Conservation (phyloP, 2,888 invertebrate species). For the Idaea biselata region DNA sequence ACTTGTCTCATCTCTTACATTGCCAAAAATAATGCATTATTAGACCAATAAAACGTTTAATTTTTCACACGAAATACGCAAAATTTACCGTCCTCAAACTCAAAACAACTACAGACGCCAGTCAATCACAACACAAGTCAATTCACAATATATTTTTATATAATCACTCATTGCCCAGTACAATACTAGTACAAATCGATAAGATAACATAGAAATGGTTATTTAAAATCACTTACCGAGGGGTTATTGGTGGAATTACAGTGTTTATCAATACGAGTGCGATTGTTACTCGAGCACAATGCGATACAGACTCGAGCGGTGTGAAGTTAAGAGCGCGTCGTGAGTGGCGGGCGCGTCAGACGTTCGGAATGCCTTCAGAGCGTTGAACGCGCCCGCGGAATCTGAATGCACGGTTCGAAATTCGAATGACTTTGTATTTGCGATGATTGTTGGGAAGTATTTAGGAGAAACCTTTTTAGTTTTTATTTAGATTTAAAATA, state of each 20-base stretch:
- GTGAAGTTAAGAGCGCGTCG: conserved; percentile 64
- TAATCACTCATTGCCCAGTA: background rate
- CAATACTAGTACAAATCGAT: background rate
- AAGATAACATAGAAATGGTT: background rate
- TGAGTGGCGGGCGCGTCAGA: conserved; percentile 46
- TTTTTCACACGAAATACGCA: background rate
- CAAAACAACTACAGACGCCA: conserved; percentile 50
- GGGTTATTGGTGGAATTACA: background rate
- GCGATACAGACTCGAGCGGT: conserved; percentile 37
- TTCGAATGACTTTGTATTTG: conserved; percentile 33
- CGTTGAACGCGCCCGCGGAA: conserved; percentile 60
- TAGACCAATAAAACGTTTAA: background rate
- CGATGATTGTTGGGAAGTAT: conserved; percentile 10
- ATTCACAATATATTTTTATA: background rate
- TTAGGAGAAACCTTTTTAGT: conserved; percentile 7
- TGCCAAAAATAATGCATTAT: background rate
- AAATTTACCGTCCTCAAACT: background rate
- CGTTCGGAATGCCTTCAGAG: conserved; percentile 61
- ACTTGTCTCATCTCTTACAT: background rate
- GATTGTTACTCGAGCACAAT: background rate
- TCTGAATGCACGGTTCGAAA: conserved; percentile 37
- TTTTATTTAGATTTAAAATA: conserved; percentile 9
- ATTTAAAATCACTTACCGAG: background rate
- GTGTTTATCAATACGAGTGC: background rate
- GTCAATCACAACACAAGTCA: background rate